Base-by-base conservation (phyloP, 1,140 invertebrate genomes). In the Leptinotarsa defecta region DNA sequence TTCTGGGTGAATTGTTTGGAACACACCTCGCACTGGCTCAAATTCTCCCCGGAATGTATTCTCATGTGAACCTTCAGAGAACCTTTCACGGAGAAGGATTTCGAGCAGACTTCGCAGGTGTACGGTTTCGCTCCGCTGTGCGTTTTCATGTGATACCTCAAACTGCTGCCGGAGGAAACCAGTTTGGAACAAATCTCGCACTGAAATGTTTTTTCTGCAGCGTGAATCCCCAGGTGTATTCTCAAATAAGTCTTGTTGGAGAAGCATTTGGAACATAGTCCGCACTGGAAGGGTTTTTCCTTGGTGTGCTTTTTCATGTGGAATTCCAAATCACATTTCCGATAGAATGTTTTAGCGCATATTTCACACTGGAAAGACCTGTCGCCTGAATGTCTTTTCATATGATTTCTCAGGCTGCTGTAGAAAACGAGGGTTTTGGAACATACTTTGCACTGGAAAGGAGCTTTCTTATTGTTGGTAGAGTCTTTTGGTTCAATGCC, bases 101-200 rank as follows among this genome's bases (percentile, higher is more conserved):
- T 65, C 3, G 67, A 68, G 43, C 68, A 69, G 13, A 48, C 17
- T 27, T 69, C 22, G 17, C 68, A 69, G n/a, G 19, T 69, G 68
- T 92, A 94, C 0, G 93, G 93, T 77, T 92, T 88, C 81, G 93
- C 91, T 8, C 93, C 93, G 27, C 91, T 93, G 85, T 94, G 93
- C 0, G 73, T 81, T n/a, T 81, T 68, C 49, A 79, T 78, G 73
- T 87, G 87, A 24, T 24, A 24, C 0, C 24, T 6, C 13, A 65
- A 15, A 22, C 24, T 24, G 24, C 63, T 24, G 13, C 63, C 13
- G 15, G 63, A 24, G 15, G 63, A 65, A 8, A 24, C 20, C 4
- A 5, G 13, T 22, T 65, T 65, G 13, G 63, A 65, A 65, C 63
- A 65, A 27, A 65, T 65, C 13, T 65, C 20, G 15, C 88, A 89